Conservation (phyloP, 2,113 vertebrate genomes). For the Megaceryle maxima region DNA sequence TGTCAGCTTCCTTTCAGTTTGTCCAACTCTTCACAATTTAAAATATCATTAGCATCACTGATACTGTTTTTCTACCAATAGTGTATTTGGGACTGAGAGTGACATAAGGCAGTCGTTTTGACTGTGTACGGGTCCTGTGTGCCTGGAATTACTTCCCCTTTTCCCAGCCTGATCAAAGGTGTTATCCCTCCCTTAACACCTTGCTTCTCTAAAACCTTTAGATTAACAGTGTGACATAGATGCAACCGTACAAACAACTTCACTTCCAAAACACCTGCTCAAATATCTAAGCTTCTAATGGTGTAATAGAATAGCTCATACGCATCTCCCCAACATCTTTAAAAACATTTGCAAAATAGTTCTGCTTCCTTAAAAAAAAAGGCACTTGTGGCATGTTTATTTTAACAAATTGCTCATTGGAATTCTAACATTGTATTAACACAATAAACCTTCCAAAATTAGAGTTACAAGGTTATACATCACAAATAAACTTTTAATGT, state of each 20-base stretch:
- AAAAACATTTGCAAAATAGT: background rate
- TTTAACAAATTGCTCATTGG: background rate
- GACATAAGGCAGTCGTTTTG: background rate
- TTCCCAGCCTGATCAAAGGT: background rate
- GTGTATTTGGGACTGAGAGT: background rate
- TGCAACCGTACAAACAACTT: background rate
- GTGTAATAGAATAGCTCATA: background rate
- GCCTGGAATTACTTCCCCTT: background rate
- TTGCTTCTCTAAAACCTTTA: background rate
- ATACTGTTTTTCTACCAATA: background rate
- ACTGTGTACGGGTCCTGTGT: background rate
- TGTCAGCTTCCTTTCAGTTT: background rate
- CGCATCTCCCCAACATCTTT: background rate
- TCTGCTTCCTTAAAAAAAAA: background rate
- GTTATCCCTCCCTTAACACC: background rate
- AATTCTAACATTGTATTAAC: background rate
- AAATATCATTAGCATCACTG: background rate
- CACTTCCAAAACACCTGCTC: background rate
- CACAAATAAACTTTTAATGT: background rate
- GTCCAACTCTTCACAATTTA: background rate
- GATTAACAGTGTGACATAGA: background rate
- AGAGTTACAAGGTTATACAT: constrained; percentile 37
- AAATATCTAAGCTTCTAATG: background rate
- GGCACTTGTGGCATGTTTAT: background rate
- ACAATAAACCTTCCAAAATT: background rate